Percentiles rank a stretch among this genome's conserved stretches.
These are phyloP conservation scores for Dicerorhinus sumatrensis DNA, from an alignment of 2,113 vertebrate genomes.

Conservation along the genomic window DNA sequence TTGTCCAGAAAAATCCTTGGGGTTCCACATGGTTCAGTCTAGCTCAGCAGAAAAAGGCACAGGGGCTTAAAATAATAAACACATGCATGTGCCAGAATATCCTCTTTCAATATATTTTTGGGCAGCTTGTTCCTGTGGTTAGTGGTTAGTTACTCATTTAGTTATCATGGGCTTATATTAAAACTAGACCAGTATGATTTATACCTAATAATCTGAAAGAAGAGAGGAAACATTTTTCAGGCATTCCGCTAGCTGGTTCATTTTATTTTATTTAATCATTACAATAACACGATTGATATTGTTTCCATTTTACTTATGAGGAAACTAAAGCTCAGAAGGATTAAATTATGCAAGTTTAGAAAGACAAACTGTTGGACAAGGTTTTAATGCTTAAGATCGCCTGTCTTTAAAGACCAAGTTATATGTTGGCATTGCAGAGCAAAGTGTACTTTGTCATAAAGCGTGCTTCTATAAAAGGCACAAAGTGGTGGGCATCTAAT, in stretches of 20 bases:
- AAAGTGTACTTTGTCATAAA: not conserved
- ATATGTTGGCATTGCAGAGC: not conserved
- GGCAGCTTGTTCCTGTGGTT: not conserved
- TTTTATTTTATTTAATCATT: slow-evolving; percentile 1
- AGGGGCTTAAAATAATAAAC: not conserved
- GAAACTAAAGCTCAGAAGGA: not conserved
- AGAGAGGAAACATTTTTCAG: not conserved
- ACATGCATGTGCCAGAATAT: not conserved
- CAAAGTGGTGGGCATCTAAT: not conserved
- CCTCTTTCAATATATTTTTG: not conserved
- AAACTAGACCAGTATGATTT: not conserved
- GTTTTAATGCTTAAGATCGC: not conserved
- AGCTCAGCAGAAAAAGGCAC: not conserved
- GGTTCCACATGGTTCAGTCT: not conserved
- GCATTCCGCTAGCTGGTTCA: not conserved
- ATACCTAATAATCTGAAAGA: not conserved
- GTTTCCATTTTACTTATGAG: not conserved
- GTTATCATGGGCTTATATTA: not conserved
- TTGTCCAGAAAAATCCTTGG: not conserved
- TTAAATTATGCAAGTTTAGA: not conserved
- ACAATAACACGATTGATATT: not conserved
- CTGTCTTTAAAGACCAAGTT: not conserved
- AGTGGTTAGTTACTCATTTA: not conserved
- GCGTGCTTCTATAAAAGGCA: not conserved
- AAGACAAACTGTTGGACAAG: not conserved